Evolutionary conservation across 2,888 invertebrate genomes (phyloP), one percentile per base, ranked within the genome.

Genomic region (Malthinus seriepunctatus): DNA sequence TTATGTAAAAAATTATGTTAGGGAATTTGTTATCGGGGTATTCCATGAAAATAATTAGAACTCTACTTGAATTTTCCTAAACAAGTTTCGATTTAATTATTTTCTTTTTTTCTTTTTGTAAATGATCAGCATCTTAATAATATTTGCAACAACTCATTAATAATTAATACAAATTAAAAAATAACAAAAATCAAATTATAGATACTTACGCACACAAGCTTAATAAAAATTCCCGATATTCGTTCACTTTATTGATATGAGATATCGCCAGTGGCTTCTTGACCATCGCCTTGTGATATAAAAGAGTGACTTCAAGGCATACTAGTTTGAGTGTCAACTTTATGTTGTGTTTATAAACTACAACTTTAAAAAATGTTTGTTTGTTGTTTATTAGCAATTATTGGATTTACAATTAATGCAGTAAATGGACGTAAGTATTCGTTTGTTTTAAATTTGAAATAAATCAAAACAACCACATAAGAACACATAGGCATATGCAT

Each of bases 361-460:
- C 14, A 14, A 42, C 8, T 15, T 8, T 11, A 15, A 39, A 42
- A 1, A 23, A 15, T 42, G 39, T 11, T 15, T 23, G 23, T 23
- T 7, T 42, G 23, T n/a, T n/a, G 6, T 8, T 14, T 3, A 15
- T n/a, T 42, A 3, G 12, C n/a, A 15, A 11, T 42, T 9, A 15
- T 9, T n/a, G 39, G 39, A 23, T 42, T 42, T 11, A 9, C 12
- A 42, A 4, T 42, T 15, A 15, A 14, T 6, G 23, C 15, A 4
- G 56, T 23, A 14, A 52, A 49, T 15, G 58, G 49, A 37, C 58
- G 58, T 58, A 53, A 42, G 58, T 58, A 45, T 11, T 7, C 31
- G 15, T 6, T 4, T 39, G 9, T 32, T 39, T 32, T 12, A 37
- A 10, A 5, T n/a, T 49, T 35, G 8, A 37, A 9, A 42, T n/a